Percentiles rank a stretch among this genome's conserved stretches.
These are phyloP conservation scores for Adrianichthys oophorus DNA, from an alignment of 2,797 vertebrate species.

Conservation along the genomic window DNA sequence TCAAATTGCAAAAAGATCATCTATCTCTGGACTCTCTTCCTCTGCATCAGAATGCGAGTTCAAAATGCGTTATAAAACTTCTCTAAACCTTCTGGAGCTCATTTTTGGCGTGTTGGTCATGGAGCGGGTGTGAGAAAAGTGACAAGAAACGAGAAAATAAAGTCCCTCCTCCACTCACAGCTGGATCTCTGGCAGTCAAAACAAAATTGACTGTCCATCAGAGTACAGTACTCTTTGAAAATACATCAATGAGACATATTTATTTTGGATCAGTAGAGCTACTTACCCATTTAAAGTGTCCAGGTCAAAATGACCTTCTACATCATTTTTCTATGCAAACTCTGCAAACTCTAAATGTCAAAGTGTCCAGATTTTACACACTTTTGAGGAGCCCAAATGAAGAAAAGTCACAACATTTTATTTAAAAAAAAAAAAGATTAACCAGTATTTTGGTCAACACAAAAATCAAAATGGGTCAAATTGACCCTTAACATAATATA, in stretches of 20 bases:
- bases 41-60: too few relatives aligned
- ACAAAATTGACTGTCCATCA: neutral
- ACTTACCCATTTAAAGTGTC: neutral
- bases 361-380: neutral
- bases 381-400: too few relatives aligned
- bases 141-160: constrained; percentile 2
- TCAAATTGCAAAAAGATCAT: constrained; percentile 13
- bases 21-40: neutral
- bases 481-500: too few relatives aligned
- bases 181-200: neutral
- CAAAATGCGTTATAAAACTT: too few relatives aligned
- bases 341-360: constrained; percentile 5
- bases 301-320: constrained; percentile 3
- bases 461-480: too few relatives aligned
- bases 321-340: constrained; percentile 7
- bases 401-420: too few relatives aligned
- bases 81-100: constrained; percentile 1
- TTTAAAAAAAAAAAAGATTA: too few relatives aligned
- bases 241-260: neutral
- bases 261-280: neutral
- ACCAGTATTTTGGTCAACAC: too few relatives aligned
- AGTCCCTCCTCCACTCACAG: neutral
- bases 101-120: constrained; percentile 17
- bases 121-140: constrained; percentile 7
- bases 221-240: neutral